These are phyloP conservation scores for Zoanthus sociatus DNA, from an alignment of 92 coral and sea anemone genomes.

Conservation along the genomic window DNA sequence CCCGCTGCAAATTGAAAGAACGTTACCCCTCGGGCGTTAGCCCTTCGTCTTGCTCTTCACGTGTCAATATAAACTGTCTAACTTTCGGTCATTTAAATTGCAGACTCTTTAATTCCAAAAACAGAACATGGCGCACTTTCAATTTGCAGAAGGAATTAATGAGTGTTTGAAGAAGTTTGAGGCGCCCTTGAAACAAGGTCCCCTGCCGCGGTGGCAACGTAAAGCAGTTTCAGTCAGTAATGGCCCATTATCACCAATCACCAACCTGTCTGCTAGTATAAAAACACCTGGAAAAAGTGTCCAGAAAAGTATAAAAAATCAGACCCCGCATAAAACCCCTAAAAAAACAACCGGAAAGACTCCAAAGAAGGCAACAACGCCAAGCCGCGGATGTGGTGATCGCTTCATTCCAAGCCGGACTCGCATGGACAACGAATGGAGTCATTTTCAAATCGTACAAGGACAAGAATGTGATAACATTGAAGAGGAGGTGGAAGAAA, in stretches of 20 bases:
- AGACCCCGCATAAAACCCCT: constrained; percentile 79
- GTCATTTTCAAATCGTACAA: constrained; percentile 85
- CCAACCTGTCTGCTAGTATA: constrained; percentile 10
- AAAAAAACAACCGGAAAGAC: constrained; percentile 79
- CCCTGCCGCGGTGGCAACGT: constrained; percentile 95
- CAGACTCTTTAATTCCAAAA: constrained; percentile 6
- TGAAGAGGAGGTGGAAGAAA: constrained; percentile 61
- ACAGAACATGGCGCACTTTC: constrained; percentile 80
- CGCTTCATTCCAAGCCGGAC: constrained; percentile 92
- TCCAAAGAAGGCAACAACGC: constrained; percentile 68
- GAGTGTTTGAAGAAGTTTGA: constrained; percentile 88
- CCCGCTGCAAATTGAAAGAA: too few relatives aligned
- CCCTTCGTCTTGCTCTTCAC: too few relatives aligned
- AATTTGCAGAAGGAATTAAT: constrained; percentile 86
- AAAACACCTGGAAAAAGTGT: constrained; percentile 68
- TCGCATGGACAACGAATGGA: constrained; percentile 83
- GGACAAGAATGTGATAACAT: constrained; percentile 48
- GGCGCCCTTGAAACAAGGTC: constrained; percentile 88
- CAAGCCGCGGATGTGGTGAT: constrained; percentile 69
- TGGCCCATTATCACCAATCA: constrained; percentile 43
- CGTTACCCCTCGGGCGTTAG: too few relatives aligned
- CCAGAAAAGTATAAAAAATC: constrained; percentile 43
- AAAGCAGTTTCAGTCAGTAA: constrained; percentile 67
- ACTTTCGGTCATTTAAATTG: background rate
- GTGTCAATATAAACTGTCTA: too few relatives aligned